Evolutionary conservation across 2,113 vertebrate species (phyloP).

Genomic region (Xenopus laevis): DNA sequence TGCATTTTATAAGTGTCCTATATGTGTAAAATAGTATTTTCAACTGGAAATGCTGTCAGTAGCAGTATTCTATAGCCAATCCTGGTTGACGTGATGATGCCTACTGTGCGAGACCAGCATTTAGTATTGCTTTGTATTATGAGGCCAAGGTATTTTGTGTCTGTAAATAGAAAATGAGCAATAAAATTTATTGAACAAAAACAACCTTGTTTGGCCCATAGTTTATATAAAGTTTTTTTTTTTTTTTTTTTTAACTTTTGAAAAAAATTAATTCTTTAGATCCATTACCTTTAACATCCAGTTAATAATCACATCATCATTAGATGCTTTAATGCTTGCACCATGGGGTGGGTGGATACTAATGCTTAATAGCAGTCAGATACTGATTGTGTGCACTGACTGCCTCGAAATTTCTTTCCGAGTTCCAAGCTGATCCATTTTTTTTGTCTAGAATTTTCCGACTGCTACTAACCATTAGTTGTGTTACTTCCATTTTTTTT

Average conservation of each 20-base stretch:
- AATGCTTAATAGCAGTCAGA: conserved; percentile 91
- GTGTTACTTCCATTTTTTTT: conserved; percentile 69
- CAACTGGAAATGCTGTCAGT: conserved; percentile 69
- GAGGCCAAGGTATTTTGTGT: conserved; percentile 82
- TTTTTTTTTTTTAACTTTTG: conserved; percentile 50
- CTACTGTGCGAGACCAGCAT: conserved; percentile 76
- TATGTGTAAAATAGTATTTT: conserved; percentile 81
- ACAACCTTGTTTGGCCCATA: conserved; percentile 80
- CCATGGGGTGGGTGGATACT: conserved; percentile 67
- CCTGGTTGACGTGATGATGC: conserved; percentile 69
- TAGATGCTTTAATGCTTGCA: conserved; percentile 88
- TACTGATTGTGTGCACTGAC: conserved; percentile 70
- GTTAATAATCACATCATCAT: conserved; percentile 91
- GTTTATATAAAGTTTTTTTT: conserved; percentile 75
- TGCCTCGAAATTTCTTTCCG: conserved; percentile 60
- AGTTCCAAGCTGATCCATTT: conserved; percentile 64
- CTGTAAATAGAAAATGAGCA: conserved; percentile 92
- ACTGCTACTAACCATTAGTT: conserved; percentile 88
- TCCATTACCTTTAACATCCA: conserved; percentile 87
- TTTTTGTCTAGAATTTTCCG: conserved; percentile 65
- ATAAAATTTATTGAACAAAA: conserved; percentile 90
- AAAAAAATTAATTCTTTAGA: conserved; percentile 74
- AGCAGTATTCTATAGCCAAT: conserved; percentile 64
- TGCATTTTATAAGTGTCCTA: conserved; percentile 90
- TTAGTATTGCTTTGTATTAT: conserved; percentile 84